phyloP scores from a whole-genome alignment of 2,888 invertebrate species.

The Rhagium mordax region DNA sequence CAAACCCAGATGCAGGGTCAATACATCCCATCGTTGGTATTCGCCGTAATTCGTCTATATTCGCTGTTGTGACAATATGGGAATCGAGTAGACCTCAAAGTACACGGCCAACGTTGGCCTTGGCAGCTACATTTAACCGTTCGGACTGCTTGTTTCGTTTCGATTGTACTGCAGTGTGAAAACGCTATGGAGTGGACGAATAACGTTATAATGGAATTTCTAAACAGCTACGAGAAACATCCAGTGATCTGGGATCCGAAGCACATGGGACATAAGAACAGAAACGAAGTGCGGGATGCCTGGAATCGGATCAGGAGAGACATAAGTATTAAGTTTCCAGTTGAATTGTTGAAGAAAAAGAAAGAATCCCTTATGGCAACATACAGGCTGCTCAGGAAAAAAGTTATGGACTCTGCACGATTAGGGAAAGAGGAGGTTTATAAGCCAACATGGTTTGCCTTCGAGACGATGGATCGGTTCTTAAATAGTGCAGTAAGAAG shows the following conservation, averaged over 20 bases:
- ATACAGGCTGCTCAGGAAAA: slow-evolving; percentile 68
- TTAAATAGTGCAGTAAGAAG: not conserved
- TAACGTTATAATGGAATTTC: slow-evolving; percentile 68
- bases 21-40: not conserved
- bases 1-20: not conserved
- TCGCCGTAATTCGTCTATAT: not conserved
- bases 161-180: not conserved
- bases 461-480: slow-evolving; percentile 24
- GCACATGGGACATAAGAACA: slow-evolving; percentile 68
- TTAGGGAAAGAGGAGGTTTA: slow-evolving; percentile 7
- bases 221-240: slow-evolving; percentile 69
- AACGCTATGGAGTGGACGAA: slow-evolving; percentile 60
- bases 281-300: slow-evolving; percentile 67
- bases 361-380: slow-evolving; percentile 72
- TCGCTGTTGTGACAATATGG: not conserved
- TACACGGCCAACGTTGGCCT: not conserved
- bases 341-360: slow-evolving; percentile 70
- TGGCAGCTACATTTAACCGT: not conserved
- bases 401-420: slow-evolving; percentile 49
- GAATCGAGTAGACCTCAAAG: not conserved
- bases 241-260: slow-evolving; percentile 70
- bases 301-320: slow-evolving; percentile 69
- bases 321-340: slow-evolving; percentile 65
- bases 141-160: not conserved
- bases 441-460: slow-evolving; percentile 33